These are phyloP conservation scores for Lydus trimaculatus DNA, from an alignment of 2,888 invertebrate species.

Conservation along the genomic window DNA sequence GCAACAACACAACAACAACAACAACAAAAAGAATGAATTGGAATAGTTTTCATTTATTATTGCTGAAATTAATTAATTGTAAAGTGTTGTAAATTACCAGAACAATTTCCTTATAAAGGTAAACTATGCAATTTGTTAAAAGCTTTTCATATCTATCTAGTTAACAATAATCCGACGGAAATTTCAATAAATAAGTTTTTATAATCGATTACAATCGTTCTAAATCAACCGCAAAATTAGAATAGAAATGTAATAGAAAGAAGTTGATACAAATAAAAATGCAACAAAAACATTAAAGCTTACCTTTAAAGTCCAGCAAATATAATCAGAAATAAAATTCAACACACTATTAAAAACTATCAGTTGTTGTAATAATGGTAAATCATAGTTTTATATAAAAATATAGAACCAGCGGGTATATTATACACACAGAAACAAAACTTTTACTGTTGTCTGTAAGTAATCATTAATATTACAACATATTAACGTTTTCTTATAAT, in stretches of 20 bases:
- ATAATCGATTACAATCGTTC: slow-evolving; percentile 7
- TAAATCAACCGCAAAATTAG: slow-evolving; percentile 8
- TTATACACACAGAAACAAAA: slow-evolving; percentile 15
- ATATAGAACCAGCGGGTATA: slow-evolving; percentile 14
- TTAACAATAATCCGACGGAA: slow-evolving; percentile 7
- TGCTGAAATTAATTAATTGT: slow-evolving; percentile 5
- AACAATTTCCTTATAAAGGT: slow-evolving; percentile 10
- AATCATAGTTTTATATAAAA: slow-evolving; percentile 19
- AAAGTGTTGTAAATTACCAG: slow-evolving; percentile 5
- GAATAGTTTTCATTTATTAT: neutral
- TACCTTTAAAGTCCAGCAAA: slow-evolving; percentile 33
- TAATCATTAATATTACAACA: slow-evolving; percentile 31
- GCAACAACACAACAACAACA: neutral
- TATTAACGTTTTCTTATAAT: slow-evolving; percentile 25
- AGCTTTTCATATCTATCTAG: slow-evolving; percentile 3
- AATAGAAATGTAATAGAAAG: neutral
- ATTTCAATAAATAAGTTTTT: slow-evolving; percentile 9
- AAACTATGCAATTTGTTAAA: slow-evolving; percentile 1
- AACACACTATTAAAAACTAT: slow-evolving; percentile 22
- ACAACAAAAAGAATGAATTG: neutral
- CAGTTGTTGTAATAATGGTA: slow-evolving; percentile 9
- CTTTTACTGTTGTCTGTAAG: slow-evolving; percentile 8
- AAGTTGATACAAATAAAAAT: neutral
- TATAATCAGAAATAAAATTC: slow-evolving; percentile 22
- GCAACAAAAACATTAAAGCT: slow-evolving; percentile 12